These are phyloP conservation scores for Alloplasta piceator DNA, from an alignment of 2,888 invertebrate species.

Conservation along the genomic window DNA sequence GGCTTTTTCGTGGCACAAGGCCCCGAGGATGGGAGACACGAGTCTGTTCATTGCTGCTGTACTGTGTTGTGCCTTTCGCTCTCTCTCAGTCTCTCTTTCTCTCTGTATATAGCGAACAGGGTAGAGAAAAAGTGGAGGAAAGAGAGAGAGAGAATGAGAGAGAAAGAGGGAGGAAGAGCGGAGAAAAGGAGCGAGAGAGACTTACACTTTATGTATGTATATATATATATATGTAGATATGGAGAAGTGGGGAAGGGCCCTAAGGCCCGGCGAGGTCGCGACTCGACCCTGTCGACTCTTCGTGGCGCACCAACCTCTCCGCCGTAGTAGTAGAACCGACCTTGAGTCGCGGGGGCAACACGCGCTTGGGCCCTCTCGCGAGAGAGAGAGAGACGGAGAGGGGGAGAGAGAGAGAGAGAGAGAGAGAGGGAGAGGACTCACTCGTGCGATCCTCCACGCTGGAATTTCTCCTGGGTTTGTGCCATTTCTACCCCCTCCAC, in stretches of 20 bases:
- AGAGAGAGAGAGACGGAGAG: too few relatives aligned
- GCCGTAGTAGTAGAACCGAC: conserved; percentile 82
- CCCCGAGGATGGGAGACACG: conserved; percentile 59
- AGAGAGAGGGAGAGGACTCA: background rate
- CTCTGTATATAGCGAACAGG: conserved; percentile 32
- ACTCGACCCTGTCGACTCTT: conserved; percentile 79
- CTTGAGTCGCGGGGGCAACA: conserved; percentile 82
- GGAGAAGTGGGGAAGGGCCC: conserved; percentile 64
- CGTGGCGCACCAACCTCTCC: conserved; percentile 76
- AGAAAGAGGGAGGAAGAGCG: conserved; percentile 36
- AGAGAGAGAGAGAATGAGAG: conserved; percentile 67
- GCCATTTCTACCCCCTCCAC: conserved; percentile 57
- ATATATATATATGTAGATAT: conserved; percentile 9
- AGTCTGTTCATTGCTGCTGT: conserved; percentile 60
- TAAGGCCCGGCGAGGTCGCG: conserved; percentile 81
- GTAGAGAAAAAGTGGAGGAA: conserved; percentile 35
- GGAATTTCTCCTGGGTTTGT: conserved; percentile 81
- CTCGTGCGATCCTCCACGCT: conserved; percentile 74
- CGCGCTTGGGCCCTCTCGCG: conserved; percentile 72
- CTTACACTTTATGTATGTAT: background rate
- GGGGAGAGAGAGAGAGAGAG: too few relatives aligned
- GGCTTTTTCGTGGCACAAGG: conserved; percentile 22
- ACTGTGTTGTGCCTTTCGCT: conserved; percentile 24
- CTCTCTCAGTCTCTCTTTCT: too few relatives aligned
- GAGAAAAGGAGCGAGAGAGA: conserved; percentile 40